A percentile compares a stretch with the other conserved stretches of the same genome.
These are phyloP conservation scores for Listrodromus nycthemerus DNA, from an alignment of 2,888 invertebrate genomes.

Conservation along the genomic window DNA sequence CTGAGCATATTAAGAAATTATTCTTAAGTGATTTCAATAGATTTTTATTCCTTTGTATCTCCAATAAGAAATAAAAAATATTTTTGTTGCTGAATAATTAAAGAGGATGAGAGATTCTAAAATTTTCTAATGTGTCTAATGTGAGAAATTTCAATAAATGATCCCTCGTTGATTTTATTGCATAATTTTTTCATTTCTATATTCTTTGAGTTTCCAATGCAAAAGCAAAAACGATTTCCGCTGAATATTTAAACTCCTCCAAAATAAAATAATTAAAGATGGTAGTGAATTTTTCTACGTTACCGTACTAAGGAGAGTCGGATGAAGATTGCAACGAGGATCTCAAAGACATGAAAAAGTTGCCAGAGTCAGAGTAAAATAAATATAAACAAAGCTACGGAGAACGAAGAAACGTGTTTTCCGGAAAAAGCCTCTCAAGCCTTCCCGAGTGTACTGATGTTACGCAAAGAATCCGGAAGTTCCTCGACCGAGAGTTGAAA, in stretches of 20 bases:
- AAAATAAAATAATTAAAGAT: not conserved
- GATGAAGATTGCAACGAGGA: not conserved
- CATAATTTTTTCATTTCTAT: too few relatives aligned
- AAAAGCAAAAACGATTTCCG: not conserved
- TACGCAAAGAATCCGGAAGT: slow-evolving; percentile 19
- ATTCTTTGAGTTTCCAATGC: too few relatives aligned
- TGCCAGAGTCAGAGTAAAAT: not conserved
- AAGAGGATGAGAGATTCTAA: too few relatives aligned
- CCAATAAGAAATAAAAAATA: not conserved
- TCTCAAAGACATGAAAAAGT: not conserved
- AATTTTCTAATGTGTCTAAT: too few relatives aligned
- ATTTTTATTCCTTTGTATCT: not conserved
- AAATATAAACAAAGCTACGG: slow-evolving; percentile 9
- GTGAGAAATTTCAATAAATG: too few relatives aligned
- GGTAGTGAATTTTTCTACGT: not conserved
- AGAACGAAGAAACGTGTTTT: slow-evolving; percentile 16
- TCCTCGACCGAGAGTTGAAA: slow-evolving; percentile 9
- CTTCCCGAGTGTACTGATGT: slow-evolving; percentile 17
- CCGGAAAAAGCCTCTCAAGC: slow-evolving; percentile 17
- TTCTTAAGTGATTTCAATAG: not conserved
- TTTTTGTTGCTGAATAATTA: too few relatives aligned
- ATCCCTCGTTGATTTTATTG: too few relatives aligned
- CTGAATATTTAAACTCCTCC: not conserved
- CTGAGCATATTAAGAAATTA: not conserved
- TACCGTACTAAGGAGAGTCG: not conserved